phyloP scores from a whole-genome alignment of 2,797 vertebrate species.

The Myiotriccus ornatus region DNA sequence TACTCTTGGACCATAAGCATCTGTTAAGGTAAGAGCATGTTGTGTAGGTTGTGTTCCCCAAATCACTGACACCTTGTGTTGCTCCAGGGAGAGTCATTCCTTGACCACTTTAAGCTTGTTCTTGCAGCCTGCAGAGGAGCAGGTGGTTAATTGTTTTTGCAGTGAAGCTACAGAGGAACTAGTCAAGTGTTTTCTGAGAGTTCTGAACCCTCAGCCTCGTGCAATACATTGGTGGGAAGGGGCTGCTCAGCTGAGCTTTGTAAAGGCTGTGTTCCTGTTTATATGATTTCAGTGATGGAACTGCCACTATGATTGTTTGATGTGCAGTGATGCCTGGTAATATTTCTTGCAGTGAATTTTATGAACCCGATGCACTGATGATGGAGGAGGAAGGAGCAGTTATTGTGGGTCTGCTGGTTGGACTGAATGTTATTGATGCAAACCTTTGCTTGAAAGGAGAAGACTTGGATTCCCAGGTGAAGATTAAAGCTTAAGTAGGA shows the following conservation, averaged over 20 bases:
- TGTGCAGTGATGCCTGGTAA: neutral
- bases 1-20: constrained; percentile 88
- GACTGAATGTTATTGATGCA: constrained; percentile 97
- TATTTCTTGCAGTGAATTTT: constrained; percentile 88
- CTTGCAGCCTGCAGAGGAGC: neutral
- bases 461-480: constrained; percentile 95
- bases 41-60: neutral
- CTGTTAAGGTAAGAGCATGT: constrained; percentile 79
- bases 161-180: neutral
- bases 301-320: neutral
- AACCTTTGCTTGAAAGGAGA: constrained; percentile 99
- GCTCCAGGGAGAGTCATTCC: neutral
- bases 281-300: neutral
- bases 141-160: neutral
- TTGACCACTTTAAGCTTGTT: neutral
- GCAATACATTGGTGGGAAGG: neutral
- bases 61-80: neutral
- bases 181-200: neutral
- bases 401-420: constrained; percentile 92
- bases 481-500: neutral
- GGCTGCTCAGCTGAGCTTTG: neutral
- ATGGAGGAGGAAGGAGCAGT: constrained; percentile 94
- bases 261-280: neutral
- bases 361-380: constrained; percentile 90
- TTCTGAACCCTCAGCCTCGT: neutral